Conservation (phyloP, 2,797 vertebrate species). For the Peromyscus aztecus region DNA sequence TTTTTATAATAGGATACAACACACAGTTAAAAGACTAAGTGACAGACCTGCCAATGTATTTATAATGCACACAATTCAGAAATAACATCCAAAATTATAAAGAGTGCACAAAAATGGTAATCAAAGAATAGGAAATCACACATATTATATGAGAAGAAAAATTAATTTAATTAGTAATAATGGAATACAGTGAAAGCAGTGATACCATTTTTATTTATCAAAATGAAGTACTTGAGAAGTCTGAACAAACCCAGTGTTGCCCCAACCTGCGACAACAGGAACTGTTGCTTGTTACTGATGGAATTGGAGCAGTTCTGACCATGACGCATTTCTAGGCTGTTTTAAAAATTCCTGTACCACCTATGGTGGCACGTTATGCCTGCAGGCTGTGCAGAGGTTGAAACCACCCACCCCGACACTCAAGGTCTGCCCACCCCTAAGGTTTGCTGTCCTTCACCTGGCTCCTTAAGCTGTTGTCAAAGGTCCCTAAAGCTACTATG, state of each 20-base stretch:
- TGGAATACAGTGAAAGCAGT: not conserved
- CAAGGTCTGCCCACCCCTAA: not conserved
- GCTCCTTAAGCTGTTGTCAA: not conserved
- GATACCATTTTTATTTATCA: constrained; percentile 16
- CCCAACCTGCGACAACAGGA: not conserved
- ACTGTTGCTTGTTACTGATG: not conserved
- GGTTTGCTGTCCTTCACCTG: not conserved
- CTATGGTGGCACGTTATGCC: not conserved
- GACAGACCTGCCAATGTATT: not conserved
- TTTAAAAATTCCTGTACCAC: not conserved
- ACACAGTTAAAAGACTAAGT: not conserved
- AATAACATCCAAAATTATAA: not conserved
- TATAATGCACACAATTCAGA: not conserved
- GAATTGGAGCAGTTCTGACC: not conserved
- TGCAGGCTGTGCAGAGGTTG: not conserved
- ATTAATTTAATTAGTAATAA: constrained; percentile 29
- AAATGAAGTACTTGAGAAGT: not conserved
- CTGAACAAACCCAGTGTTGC: not conserved
- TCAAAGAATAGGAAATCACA: constrained; percentile 13
- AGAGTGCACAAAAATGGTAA: not conserved
- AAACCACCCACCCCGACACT: not conserved
- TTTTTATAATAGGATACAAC: not conserved
- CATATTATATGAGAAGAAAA: not conserved
- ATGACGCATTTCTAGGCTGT: not conserved
- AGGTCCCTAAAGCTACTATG: not conserved